phyloP scores from a whole-genome alignment of 2,113 vertebrate genomes.

The Phalacrocorax pelagicus region DNA sequence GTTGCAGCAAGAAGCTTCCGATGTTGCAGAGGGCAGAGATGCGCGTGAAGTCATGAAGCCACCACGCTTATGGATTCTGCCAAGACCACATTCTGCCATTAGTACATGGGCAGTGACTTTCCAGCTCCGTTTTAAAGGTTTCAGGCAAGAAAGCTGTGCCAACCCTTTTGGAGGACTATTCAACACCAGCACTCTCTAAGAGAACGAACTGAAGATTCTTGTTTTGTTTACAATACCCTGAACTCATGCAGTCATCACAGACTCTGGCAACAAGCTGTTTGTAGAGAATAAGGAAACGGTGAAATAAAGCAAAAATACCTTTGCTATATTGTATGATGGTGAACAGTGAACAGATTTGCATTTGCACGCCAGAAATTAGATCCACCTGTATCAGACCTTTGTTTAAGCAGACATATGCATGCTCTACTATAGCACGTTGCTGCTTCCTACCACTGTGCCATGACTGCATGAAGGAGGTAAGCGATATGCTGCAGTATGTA shows the following conservation, averaged over 20 bases:
- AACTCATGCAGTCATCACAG: background rate
- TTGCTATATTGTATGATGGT: background rate
- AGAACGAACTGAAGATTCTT: background rate
- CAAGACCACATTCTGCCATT: background rate
- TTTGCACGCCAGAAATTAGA: background rate
- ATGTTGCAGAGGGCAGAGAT: background rate
- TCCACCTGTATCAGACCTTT: background rate
- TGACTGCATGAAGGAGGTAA: background rate
- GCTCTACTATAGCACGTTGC: background rate
- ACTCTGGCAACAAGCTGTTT: background rate
- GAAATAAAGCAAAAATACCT: background rate
- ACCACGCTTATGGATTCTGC: background rate
- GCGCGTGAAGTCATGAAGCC: accelerated
- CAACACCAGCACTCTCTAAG: background rate
- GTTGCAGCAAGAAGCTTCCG: accelerated
- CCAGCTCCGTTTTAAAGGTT: background rate
- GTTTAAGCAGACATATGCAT: accelerated
- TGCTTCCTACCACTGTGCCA: background rate
- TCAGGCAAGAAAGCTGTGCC: background rate
- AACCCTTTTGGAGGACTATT: background rate
- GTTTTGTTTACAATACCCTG: background rate
- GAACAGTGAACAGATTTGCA: background rate
- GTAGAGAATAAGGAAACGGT: background rate
- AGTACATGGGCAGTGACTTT: background rate
- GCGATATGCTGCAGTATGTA: background rate